These are phyloP conservation scores for Resseliella maxima DNA, from an alignment of 2,888 invertebrate species.

Conservation along the genomic window DNA sequence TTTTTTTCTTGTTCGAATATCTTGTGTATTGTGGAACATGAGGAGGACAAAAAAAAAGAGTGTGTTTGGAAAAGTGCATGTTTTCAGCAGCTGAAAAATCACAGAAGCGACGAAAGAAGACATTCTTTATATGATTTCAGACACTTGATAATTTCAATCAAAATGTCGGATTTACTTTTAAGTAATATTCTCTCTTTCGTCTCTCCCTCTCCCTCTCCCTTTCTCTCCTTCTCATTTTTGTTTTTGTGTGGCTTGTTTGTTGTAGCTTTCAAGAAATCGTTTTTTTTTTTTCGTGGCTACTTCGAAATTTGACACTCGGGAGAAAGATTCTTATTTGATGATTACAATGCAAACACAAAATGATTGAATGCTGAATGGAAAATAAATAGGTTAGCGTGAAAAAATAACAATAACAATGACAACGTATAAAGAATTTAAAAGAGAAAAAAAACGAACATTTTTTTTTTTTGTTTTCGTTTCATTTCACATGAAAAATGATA, in stretches of 20 bases:
- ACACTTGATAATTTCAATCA: constrained; percentile 48
- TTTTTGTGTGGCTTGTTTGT: neutral
- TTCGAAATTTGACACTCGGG: constrained; percentile 20
- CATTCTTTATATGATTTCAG: neutral
- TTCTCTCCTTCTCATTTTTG: no score
- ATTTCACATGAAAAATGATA: neutral
- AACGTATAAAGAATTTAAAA: neutral
- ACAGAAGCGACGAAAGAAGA: neutral
- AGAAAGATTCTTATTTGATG: constrained; percentile 27
- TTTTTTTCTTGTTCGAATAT: neutral
- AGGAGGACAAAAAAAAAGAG: neutral
- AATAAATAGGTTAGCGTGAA: neutral
- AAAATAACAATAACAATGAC: neutral
- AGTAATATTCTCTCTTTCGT: neutral
- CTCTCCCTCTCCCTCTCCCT: no score
- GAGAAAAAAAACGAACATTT: neutral
- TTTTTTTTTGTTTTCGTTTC: no score
- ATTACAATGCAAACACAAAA: constrained; percentile 16
- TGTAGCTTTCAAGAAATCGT: no score
- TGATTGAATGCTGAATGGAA: constrained; percentile 37
- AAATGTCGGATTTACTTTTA: constrained; percentile 26
- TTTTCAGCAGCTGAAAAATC: neutral
- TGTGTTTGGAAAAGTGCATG: neutral
- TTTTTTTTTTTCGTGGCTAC: neutral
- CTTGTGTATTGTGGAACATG: neutral